A percentile compares a stretch with the other conserved stretches of the same genome.
phyloP scores from a whole-genome alignment of 2,797 vertebrate species.

The Oreochromis mossambicus region DNA sequence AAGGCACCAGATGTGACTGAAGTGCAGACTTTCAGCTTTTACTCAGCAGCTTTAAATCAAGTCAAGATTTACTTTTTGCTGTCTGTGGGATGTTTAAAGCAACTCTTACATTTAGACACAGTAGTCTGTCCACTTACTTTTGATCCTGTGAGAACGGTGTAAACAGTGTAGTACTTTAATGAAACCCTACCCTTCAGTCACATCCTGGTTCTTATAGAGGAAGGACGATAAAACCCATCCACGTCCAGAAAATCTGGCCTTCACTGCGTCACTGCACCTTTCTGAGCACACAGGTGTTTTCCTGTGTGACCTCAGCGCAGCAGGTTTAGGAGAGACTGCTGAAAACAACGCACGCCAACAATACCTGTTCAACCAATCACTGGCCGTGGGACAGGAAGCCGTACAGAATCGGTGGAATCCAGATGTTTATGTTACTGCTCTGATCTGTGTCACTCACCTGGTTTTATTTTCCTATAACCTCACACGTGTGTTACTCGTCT shows the following conservation, averaged over 20 bases:
- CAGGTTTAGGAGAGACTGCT: not conserved
- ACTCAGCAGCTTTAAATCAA: not conserved
- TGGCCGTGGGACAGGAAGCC: not conserved
- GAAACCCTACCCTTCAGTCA: not conserved
- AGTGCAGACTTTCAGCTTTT: not conserved
- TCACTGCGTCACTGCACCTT: not conserved
- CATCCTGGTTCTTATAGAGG: not conserved
- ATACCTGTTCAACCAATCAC: not conserved
- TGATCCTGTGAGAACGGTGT: not conserved
- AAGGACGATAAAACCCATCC: not conserved
- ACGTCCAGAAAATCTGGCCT: not conserved
- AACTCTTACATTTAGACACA: not conserved
- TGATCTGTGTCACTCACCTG: not conserved
- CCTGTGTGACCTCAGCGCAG: not conserved
- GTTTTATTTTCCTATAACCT: fast-evolving
- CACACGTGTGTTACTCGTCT: not conserved
- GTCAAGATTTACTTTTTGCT: not conserved
- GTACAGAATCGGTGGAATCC: fast-evolving
- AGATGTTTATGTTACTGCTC: not conserved
- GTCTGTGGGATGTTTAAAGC: not conserved
- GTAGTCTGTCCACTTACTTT: not conserved
- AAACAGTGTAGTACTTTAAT: not conserved
- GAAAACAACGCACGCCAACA: not conserved
- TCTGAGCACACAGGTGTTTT: not conserved
- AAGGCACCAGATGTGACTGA: fast-evolving